These are phyloP conservation scores for Polietes domitor DNA, from an alignment of 2,888 invertebrate species.

Conservation along the genomic window DNA sequence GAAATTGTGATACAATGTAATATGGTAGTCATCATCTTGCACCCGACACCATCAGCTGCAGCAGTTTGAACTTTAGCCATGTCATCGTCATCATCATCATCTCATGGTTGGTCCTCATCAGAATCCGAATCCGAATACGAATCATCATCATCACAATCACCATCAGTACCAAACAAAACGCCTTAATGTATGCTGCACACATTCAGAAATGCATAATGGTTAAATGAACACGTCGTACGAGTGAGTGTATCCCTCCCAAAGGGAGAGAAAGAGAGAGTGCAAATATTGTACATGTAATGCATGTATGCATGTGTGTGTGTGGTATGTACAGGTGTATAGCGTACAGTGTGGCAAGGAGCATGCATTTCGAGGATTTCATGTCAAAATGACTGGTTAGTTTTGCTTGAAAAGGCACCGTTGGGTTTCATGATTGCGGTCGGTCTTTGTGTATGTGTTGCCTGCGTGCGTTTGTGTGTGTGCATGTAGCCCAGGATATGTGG, in stretches of 20 bases:
- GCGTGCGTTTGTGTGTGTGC: neutral
- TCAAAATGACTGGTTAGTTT: conserved; percentile 62
- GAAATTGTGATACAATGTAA: conserved; percentile 12
- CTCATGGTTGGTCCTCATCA: neutral
- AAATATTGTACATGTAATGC: neutral
- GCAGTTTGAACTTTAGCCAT: neutral
- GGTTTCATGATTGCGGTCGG: neutral
- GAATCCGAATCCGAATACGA: neutral
- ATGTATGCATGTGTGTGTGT: neutral
- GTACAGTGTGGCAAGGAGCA: neutral
- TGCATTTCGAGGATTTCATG: conserved; percentile 51
- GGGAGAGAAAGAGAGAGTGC: neutral
- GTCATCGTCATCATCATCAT: conserved; percentile 18
- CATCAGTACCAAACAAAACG: neutral
- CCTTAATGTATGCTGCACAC: conserved; percentile 18
- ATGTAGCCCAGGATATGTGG: neutral
- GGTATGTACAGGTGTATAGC: neutral
- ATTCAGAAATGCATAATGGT: conserved; percentile 1
- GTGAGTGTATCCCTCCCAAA: too few species aligned
- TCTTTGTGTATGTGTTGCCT: neutral
- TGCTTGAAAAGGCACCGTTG: conserved; percentile 42
- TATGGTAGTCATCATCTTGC: neutral
- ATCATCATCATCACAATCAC: neutral
- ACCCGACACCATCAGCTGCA: neutral
- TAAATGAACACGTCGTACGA: conserved; percentile 5